These are phyloP conservation scores for Aporophyla nigra DNA, from an alignment of 2,888 invertebrate genomes.

Conservation along the genomic window DNA sequence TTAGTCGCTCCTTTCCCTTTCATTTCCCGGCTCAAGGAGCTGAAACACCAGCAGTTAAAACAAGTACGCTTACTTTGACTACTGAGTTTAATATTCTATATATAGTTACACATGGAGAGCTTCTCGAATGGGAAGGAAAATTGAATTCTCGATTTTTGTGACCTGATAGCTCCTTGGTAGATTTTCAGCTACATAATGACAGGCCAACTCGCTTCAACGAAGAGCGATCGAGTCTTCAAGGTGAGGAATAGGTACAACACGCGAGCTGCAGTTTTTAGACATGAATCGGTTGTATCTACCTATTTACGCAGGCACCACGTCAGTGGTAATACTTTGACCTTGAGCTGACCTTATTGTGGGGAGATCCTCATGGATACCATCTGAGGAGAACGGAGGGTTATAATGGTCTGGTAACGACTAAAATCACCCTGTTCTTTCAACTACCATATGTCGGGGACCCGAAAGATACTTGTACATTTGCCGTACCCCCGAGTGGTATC, in stretches of 20 bases:
- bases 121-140: background rate
- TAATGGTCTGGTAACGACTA: too few relatives aligned
- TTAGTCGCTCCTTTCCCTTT: constrained; percentile 33
- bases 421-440: too few relatives aligned
- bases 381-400: too few relatives aligned
- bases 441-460: too few relatives aligned
- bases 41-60: constrained; percentile 21
- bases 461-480: too few relatives aligned
- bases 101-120: background rate
- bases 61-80: background rate
- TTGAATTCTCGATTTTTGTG: constrained; percentile 12
- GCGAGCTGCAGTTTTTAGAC: background rate
- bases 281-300: background rate
- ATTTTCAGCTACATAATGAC: background rate
- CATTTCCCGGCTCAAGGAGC: constrained; percentile 20
- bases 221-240: background rate
- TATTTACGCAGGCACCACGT: background rate
- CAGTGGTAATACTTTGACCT: background rate
- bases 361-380: too few relatives aligned
- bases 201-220: background rate
- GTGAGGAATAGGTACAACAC: background rate
- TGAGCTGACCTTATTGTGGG: background rate
- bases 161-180: background rate
- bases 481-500: too few relatives aligned
- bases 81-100: background rate